Conservation (phyloP, 2,113 vertebrate genomes). For the Spea bombifrons region DNA sequence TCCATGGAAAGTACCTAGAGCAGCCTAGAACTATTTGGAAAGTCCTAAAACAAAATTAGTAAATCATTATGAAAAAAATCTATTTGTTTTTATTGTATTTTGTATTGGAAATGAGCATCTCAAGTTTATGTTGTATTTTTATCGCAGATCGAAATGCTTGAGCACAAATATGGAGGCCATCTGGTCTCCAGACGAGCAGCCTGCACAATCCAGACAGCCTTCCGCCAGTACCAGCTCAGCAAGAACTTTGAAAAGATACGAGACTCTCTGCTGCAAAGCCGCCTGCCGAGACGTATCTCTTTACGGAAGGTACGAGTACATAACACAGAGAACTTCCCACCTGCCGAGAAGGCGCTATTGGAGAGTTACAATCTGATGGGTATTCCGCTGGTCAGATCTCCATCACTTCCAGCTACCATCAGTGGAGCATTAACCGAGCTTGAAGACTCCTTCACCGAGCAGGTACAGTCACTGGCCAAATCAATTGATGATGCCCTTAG, state of each 20-base stretch:
- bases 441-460: conserved; percentile 94
- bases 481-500: conserved; percentile 96
- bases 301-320: conserved; percentile 85
- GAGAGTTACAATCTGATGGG: conserved; percentile 86
- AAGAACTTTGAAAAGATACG: conserved; percentile 99
- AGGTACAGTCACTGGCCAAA: conserved; percentile 94
- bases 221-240: conserved; percentile 98
- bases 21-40: too few species aligned
- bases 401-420: conserved; percentile 81
- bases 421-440: conserved; percentile 86
- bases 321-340: conserved; percentile 82
- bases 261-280: conserved; percentile 93
- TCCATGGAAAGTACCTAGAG: too few species aligned
- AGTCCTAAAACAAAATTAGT: too few species aligned
- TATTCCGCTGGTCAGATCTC: conserved; percentile 84
- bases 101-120: too few species aligned
- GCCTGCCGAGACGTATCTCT: conserved; percentile 90
- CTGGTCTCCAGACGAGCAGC: conserved; percentile 90
- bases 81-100: too few species aligned
- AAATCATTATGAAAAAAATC: too few species aligned
- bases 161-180: conserved; percentile 96
- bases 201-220: conserved; percentile 95
- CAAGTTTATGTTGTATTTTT: conserved; percentile 13
- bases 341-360: conserved; percentile 83
- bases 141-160: conserved; percentile 93